A percentile compares a stretch with the other conserved stretches of the same genome.
Evolutionary conservation across 2,113 vertebrate species (phyloP).

Genomic region (Bothrops jararaca): DNA sequence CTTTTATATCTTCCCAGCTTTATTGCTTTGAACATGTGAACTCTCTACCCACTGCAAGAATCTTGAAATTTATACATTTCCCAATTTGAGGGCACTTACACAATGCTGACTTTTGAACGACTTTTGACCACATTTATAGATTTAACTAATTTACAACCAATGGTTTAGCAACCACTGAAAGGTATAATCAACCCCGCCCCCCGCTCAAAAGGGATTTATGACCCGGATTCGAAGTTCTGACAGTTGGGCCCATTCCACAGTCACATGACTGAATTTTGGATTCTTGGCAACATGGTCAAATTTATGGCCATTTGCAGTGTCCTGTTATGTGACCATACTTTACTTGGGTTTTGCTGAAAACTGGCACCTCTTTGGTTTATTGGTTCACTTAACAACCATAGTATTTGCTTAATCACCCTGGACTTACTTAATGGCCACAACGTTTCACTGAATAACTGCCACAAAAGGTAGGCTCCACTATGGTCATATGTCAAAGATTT

Average conservation of each 20-base stretch:
- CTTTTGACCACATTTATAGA: not conserved
- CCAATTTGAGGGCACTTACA: not conserved
- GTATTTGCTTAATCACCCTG: not conserved
- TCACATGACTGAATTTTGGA: not conserved
- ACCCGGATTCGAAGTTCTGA: not conserved
- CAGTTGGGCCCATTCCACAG: not conserved
- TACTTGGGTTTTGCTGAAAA: not conserved
- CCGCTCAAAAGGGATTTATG: not conserved
- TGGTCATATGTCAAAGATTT: not conserved
- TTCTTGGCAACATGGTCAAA: not conserved
- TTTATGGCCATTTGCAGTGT: not conserved
- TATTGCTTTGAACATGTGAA: not conserved
- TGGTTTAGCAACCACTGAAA: not conserved
- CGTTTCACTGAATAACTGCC: not conserved
- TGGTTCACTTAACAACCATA: not conserved
- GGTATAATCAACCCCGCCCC: not conserved
- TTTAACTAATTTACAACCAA: not conserved
- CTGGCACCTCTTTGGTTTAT: not conserved
- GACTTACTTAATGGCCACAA: not conserved
- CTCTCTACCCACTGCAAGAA: not conserved
- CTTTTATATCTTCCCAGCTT: not conserved
- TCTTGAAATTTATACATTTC: not conserved
- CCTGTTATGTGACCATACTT: not conserved
- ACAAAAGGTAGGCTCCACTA: not conserved
- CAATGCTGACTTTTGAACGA: not conserved